Percentiles rank a stretch among this genome's conserved stretches.
phyloP scores from a whole-genome alignment of 2,113 vertebrate species.

The Hippopotamus amphibius region DNA sequence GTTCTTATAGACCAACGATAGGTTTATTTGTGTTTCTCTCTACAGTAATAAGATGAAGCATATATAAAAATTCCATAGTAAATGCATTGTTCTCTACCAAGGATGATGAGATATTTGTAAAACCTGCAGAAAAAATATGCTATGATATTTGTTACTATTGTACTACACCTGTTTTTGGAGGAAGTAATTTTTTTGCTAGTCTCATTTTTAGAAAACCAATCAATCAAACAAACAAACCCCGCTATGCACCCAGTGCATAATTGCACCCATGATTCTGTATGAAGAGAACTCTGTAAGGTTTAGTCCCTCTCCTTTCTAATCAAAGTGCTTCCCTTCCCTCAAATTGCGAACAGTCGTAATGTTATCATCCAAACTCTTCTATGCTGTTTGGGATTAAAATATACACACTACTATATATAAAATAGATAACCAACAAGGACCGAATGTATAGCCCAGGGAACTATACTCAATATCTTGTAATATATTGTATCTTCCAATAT shows the following conservation, averaged over 20 bases:
- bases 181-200: background rate
- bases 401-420: background rate
- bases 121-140: background rate
- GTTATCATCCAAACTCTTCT: background rate
- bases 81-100: slow-evolving; percentile 16
- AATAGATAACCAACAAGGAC: background rate
- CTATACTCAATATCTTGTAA: background rate
- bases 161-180: background rate
- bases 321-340: background rate
- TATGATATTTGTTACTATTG: background rate
- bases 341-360: background rate
- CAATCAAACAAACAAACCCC: background rate
- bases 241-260: background rate
- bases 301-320: background rate
- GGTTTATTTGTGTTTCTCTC: slow-evolving; percentile 9
- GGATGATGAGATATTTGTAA: background rate
- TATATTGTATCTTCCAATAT: background rate
- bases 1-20: background rate
- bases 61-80: background rate
- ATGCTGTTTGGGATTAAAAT: background rate
- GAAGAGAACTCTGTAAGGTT: background rate
- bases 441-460: background rate
- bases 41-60: background rate
- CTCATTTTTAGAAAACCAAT: background rate
- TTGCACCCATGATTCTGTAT: background rate